Evolutionary conservation across 2,113 vertebrate genomes (phyloP), one percentile per base, ranked within the genome.

Genomic region (Taurulus bubalis): DNA sequence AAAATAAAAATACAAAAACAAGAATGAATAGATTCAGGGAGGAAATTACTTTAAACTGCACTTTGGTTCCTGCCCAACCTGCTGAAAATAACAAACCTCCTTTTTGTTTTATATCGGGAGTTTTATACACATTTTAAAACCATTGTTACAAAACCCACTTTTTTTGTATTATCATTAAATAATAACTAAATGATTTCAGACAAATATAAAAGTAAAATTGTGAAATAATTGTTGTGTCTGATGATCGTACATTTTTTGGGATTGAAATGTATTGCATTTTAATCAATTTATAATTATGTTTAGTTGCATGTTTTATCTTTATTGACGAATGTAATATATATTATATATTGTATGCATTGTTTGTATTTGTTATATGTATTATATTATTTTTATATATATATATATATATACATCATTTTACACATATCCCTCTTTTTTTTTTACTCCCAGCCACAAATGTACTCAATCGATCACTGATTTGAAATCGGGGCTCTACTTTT

Each of bases 401-500:
- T 15, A 45, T 45, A 45, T 45, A 45, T 45, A 15, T 45, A 45
- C 1, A 42, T 42, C 12, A 42, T 42, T 42, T 8, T 42, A 42
- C 8, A 42, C 38, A 40, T 40, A 11, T 40, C 9, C 38, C 11
- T 49, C 12, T 6, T 47, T 20, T 67, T 67, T 47, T 30, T 18
- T 2, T 26, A 4, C 20, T 20, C 8, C 0, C 6, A 4, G 26
- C 2, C 6, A 6, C 30, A 55, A 56, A 9, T 30, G 24, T 3
- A 14, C 22, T 40, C 2, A 18, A 56, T 75, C 70, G 67, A 85
- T 80, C 56, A 14, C 32, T 56, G 47, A 49, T 73, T 62, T 69
- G 1, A 40, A 28, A 67, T 93, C 90, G 75, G 85, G 4, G 75
- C 45, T 94, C 90, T 36, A 26, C 38, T 92, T 1, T 1, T 84